Base-by-base conservation (phyloP, 2,797 vertebrate genomes). In the Sebastes diaconus region DNA sequence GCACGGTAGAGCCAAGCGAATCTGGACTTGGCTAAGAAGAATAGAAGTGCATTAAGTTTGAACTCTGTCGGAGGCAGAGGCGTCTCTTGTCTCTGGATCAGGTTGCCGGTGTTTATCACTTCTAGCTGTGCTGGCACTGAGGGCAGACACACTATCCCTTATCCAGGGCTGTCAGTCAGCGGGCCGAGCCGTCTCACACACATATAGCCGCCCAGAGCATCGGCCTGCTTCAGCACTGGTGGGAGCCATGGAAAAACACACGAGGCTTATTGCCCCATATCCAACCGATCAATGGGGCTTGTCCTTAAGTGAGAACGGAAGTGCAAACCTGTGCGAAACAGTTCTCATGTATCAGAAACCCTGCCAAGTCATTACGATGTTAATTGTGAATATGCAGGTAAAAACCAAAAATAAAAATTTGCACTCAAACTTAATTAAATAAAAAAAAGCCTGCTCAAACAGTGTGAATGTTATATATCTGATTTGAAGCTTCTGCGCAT, bases 81-180 rank as follows among this genome's bases (percentile, higher is more conserved):
- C 90, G 96, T 95, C 95, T 97, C 96, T 97, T 97, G 90, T 91
- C 94, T 97, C 96, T 93, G 90, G 97, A 97, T 98, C 95, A 91
- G 96, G 97, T 99, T 97, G 96, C 97, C 95, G 94, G 96, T 97
- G 96, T 97, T 97, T 97, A 98, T 98, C 97, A 97, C 95, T 95
- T 96, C 94, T 96, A 96, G 96, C 96, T 96, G 94, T 85, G 96
- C 95, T 96, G 96, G 97, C 96, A 95, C 93, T 95, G 95, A 96
- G 95, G 95, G 94, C 92, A 94, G 97, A 97, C 96, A 97, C 96
- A 95, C 95, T 96, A 97, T 96, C 97, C 97, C 96, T 95, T 96
- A 95, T 96, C 95, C 94, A 96, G 95, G 94, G 93, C 96, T 97
- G 97, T 97, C 98, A 97, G 94, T 97, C 96, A 97, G 93, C 87